Evolutionary conservation across 2,113 vertebrate genomes (phyloP), one percentile per base, ranked within the genome.

Genomic region (Andinoacara biseriatus): DNA sequence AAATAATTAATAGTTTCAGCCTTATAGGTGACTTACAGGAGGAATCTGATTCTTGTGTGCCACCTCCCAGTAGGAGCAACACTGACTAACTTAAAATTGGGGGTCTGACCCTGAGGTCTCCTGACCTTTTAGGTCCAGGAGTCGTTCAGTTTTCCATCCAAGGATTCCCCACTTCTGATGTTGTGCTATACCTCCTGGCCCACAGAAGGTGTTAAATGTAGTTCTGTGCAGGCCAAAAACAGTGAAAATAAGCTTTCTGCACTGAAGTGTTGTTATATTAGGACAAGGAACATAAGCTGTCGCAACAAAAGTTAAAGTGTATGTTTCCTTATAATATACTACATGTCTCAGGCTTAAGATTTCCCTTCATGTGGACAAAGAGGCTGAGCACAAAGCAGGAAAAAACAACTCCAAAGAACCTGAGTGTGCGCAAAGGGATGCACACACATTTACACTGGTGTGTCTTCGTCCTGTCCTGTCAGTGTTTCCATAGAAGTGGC

Each of bases 251-350:
- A 29, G 46, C 40, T 46, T 49, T 46, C 22, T 67, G 15, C 63
- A 46, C 63, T 49, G 40, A 40, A 52, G 43, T 69, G 24, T 69
- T 69, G 15, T 24, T 67, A 67, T 0, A 2, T 67, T 14, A 67
- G 15, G 18, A 69, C 1, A 52, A 24, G 43, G 0, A 69, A 69
- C 63, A 69, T 11, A 24, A 69, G 65, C 43, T 69, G 65, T 26
- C 20, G 40, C 43, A 29, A 2, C 65, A 69, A 52, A 31, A 17
- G 24, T 5, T 43, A 69, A 52, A 49, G 2, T 22, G 5, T 52
- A 69, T 69, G 31, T 31, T 46, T 69, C 43, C 43, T 29, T 31
- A 69, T 31, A 69, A 69, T 69, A 69, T 69, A 2, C 65, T 49
- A 24, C 17, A 0, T 67, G 63, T 22, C 4, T 67, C 24, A 31